Evolutionary conservation across 2,113 vertebrate genomes (phyloP).

Genomic region (Trogon surrucura): DNA sequence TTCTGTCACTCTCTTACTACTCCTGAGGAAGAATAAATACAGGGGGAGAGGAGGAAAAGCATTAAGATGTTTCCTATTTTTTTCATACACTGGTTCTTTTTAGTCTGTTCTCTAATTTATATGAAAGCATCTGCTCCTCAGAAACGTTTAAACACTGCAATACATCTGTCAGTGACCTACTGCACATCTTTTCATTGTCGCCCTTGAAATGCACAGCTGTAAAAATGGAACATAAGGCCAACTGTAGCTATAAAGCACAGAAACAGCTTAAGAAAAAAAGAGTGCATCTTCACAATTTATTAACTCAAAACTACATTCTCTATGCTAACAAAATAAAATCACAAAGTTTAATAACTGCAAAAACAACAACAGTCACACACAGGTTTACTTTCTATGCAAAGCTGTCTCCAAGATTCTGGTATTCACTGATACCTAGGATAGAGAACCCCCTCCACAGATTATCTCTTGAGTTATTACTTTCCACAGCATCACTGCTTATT

Average conservation of each 20-base stretch:
- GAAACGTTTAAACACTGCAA: background rate
- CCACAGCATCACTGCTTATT: background rate
- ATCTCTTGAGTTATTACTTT: background rate
- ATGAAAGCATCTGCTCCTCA: background rate
- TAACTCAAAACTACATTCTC: background rate
- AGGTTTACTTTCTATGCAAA: background rate
- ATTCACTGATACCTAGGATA: background rate
- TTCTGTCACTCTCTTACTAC: background rate
- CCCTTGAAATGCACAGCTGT: background rate
- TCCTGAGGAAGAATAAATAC: background rate
- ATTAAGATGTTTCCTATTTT: background rate
- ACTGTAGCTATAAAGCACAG: background rate
- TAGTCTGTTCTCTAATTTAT: background rate
- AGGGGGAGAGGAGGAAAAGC: background rate
- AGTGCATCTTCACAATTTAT: background rate
- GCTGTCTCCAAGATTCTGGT: background rate
- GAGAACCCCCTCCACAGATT: background rate
- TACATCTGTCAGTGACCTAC: background rate
- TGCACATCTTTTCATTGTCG: background rate
- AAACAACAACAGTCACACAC: background rate
- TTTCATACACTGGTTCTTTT: background rate
- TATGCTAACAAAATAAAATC: background rate
- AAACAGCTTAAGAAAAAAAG: background rate
- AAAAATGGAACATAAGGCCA: background rate
- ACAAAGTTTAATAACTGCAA: background rate